These are phyloP conservation scores for Andrena fulva DNA, from an alignment of 2,888 invertebrate species.

Conservation along the genomic window DNA sequence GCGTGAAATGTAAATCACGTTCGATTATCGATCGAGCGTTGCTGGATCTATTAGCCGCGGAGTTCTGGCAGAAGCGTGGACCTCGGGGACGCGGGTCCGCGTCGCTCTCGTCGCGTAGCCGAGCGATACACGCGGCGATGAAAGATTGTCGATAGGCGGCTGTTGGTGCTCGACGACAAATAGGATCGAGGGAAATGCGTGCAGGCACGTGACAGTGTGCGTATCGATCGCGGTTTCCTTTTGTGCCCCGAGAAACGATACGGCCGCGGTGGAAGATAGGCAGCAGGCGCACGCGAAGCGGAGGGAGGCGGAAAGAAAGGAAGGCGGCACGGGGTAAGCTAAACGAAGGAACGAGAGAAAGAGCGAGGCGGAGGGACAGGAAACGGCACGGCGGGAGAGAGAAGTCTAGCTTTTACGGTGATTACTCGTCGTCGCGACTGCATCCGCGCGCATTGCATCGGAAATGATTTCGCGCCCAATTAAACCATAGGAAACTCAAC, in stretches of 20 bases:
- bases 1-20: too few species aligned
- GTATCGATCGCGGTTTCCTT: conserved; percentile 69
- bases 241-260: conserved; percentile 43
- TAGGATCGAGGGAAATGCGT: conserved; percentile 23
- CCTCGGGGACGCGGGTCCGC: too few species aligned
- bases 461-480: conserved; percentile 85
- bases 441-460: conserved; percentile 82
- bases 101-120: background rate
- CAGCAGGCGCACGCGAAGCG: conserved; percentile 10
- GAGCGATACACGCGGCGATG: background rate
- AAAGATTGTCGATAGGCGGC: background rate
- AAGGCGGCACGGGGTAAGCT: conserved; percentile 6
- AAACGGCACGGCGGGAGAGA: conserved; percentile 49
- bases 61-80: too few species aligned
- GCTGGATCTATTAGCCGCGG: too few species aligned
- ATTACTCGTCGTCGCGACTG: conserved; percentile 81
- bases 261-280: conserved; percentile 42
- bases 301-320: conserved; percentile 18
- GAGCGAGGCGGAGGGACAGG: conserved; percentile 38
- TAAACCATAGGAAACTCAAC: conserved; percentile 83
- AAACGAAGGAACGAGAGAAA: conserved; percentile 18
- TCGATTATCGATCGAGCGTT: too few species aligned
- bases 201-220: conserved; percentile 34
- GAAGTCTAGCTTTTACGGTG: conserved; percentile 82
- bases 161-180: conserved; percentile 39